Base-by-base conservation (phyloP, 2,888 invertebrate genomes). In the Ennomos fuscantarius region DNA sequence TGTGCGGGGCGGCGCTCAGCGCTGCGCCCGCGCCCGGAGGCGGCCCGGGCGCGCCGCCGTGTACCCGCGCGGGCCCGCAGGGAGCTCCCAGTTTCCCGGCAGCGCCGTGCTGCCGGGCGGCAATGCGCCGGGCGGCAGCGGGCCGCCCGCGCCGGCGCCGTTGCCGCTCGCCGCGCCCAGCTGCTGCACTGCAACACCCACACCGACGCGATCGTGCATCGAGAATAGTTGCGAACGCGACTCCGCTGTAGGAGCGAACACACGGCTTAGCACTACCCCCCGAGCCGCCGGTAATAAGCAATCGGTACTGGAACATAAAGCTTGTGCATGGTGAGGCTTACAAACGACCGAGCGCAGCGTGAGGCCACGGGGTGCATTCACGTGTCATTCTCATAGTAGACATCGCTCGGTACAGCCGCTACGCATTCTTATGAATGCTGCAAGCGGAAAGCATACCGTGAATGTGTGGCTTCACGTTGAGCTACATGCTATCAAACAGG, bases 61-160 rank as follows among this genome's bases (percentile, higher is more conserved):
- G 90, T 90, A 93, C 94, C 93, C 94, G 94, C 93, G 93, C 93
- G 90, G 90, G 90, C 96, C 97, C 97, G 96, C 97, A 97, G 97
- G 97, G 97, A 95, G 96, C 96, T 94, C 95, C 97, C 96, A 97
- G 97, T 97, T 97, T 97, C 97, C 97, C 97, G 96, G 96, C 92
- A 93, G 90, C 79, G 84, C 80, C 70, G 92, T 93, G 78, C 75
- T 73, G 76, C 81, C 90, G 81, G 90, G 84, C 13, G 46, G 46
- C 46, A 31, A 36, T 36, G 46, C 46, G 13, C 76, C 90, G 78
- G 89, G 91, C 86, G 93, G 93, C 89, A 93, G 92, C 84, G 91
- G 84, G 89, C 84, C 76, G 87, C 93, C 80, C 67, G 70, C 84
- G 86, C 92, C 85, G 86, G 92, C 84, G 72, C 89, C 90, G 92